phyloP scores from a whole-genome alignment of 2,888 invertebrate species.

The Cantharis flavilabris region DNA sequence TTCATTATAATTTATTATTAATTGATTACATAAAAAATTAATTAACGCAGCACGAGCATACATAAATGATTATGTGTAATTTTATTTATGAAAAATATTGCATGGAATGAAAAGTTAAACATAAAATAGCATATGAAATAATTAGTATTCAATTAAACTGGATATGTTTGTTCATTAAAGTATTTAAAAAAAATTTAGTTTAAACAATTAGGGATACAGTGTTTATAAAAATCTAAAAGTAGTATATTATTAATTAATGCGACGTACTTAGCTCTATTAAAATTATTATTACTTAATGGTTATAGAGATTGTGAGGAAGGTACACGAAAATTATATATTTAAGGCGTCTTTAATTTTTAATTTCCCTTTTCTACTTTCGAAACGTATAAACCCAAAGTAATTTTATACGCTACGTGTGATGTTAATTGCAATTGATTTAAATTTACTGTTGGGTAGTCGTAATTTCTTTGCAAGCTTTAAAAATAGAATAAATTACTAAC shows the following conservation, averaged over 20 bases:
- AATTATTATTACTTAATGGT: not conserved
- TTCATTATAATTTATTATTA: not conserved
- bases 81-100: not conserved
- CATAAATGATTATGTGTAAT: not conserved
- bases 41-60: not conserved
- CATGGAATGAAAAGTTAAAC: not conserved
- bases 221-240: not conserved
- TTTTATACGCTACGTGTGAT: not conserved
- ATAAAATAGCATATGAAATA: not conserved
- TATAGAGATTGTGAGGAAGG: not conserved
- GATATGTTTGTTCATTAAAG: not conserved
- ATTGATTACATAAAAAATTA: not conserved
- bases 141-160: too few species aligned
- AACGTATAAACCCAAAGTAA: not conserved
- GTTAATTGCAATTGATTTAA: not conserved
- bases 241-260: not conserved
- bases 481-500: not conserved
- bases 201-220: not conserved
- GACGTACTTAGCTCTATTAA: not conserved
- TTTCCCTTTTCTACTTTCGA: not conserved
- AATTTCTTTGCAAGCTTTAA: not conserved
- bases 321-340: not conserved
- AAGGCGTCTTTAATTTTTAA: not conserved
- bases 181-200: not conserved
- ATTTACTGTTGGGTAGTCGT: not conserved